These are phyloP conservation scores for Petrocephalus zakoni DNA, from an alignment of 2,113 vertebrate genomes.

Conservation along the genomic window DNA sequence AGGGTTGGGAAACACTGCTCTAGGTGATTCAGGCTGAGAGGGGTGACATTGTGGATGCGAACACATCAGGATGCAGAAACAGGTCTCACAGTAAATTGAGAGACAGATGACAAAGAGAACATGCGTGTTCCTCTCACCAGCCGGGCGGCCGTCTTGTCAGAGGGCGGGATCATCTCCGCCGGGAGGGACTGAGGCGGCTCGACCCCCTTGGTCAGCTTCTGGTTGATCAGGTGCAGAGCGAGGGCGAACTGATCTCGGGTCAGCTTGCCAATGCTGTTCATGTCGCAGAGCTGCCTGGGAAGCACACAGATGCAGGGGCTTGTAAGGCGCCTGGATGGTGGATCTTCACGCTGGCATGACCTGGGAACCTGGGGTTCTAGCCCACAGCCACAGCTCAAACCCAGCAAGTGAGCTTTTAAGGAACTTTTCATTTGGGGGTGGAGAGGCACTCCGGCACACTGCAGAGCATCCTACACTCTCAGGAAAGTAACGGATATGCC, in stretches of 20 bases:
- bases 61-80: not conserved
- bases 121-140: conserved; percentile 59
- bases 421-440: not conserved
- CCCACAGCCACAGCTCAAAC: not conserved
- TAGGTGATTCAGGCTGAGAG: not conserved
- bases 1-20: not conserved
- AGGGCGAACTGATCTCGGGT: conserved; percentile 93
- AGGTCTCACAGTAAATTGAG: not conserved
- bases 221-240: conserved; percentile 92
- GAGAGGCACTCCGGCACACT: not conserved
- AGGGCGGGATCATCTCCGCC: conserved; percentile 92
- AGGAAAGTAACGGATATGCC: not conserved
- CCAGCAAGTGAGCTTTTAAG: not conserved
- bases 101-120: not conserved
- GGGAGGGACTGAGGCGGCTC: conserved; percentile 85
- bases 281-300: conserved; percentile 91
- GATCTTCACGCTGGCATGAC: not conserved
- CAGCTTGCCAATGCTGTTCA: conserved; percentile 86
- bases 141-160: conserved; percentile 72
- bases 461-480: not conserved
- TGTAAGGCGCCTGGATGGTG: not conserved
- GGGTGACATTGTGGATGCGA: not conserved
- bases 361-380: no score
- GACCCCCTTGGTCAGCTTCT: conserved; percentile 81
- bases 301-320: conserved; percentile 33